phyloP scores from a whole-genome alignment of 2,113 vertebrate genomes.

The Thunnus thynnus region DNA sequence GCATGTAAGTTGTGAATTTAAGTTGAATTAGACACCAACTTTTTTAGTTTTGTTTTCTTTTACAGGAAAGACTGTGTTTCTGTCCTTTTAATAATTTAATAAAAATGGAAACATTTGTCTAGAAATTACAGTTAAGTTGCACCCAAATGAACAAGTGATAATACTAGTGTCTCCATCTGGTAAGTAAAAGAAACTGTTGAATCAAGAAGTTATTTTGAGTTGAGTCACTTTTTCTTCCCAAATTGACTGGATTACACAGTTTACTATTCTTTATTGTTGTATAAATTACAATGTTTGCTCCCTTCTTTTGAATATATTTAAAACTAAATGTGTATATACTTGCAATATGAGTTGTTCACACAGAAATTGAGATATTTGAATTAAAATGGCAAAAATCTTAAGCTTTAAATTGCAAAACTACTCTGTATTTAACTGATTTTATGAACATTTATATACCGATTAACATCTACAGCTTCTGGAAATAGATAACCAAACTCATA shows the following conservation, averaged over 20 bases:
- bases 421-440: slow-evolving; percentile 24
- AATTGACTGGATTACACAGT: not conserved
- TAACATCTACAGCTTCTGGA: slow-evolving; percentile 41
- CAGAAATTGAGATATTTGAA: not conserved
- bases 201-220: slow-evolving; percentile 11
- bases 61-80: not conserved
- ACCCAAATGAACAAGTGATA: slow-evolving; percentile 5
- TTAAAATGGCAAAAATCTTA: not conserved
- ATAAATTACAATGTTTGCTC: not conserved
- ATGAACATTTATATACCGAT: slow-evolving; percentile 14
- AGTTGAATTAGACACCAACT: not conserved
- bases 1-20: not conserved
- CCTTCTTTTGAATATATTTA: not conserved
- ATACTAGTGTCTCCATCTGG: not conserved
- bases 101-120: not conserved
- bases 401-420: slow-evolving; percentile 21
- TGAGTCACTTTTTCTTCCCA: not conserved
- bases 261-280: not conserved
- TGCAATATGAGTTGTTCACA: not conserved
- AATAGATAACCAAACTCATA: slow-evolving; percentile 35
- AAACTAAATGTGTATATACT: not conserved
- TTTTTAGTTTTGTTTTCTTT: not conserved
- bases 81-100: not conserved
- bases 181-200: slow-evolving; percentile 1
- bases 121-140: no score